Conservation (phyloP, 2,888 invertebrate species). For the Sceliomorpha sp. region DNA sequence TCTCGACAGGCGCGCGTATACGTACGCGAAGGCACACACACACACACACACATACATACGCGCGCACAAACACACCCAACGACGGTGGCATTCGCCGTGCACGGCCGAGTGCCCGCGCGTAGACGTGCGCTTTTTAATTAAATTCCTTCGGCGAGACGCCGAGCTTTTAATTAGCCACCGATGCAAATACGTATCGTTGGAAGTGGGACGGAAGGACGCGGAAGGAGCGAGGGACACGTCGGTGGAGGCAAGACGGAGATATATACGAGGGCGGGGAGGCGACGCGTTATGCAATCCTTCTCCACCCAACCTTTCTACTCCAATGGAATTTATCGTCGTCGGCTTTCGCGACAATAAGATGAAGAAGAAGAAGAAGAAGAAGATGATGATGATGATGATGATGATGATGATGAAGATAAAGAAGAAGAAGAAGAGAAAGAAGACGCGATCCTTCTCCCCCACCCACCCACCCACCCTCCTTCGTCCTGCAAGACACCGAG, state of each 20-base stretch:
- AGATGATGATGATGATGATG: too few species aligned
- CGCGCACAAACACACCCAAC: too few species aligned
- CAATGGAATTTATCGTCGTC: constrained; percentile 29
- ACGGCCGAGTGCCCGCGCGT: not conserved
- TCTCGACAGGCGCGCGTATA: too few species aligned
- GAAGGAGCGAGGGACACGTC: constrained; percentile 14
- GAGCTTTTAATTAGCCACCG: constrained; percentile 17
- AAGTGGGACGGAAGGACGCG: constrained; percentile 7
- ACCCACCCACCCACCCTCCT: too few species aligned
- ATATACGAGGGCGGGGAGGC: constrained; percentile 34
- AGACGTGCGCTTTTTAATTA: constrained; percentile 52
- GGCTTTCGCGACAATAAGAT: constrained; percentile 11
- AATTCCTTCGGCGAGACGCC: constrained; percentile 41
- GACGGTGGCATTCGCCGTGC: too few species aligned
- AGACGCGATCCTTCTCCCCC: too few species aligned
- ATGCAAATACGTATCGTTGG: constrained; percentile 12
- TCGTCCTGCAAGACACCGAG: too few species aligned
- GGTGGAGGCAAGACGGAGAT: constrained; percentile 25
- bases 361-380: constrained; percentile 5
- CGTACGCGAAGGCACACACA: too few species aligned
- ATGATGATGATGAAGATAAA: too few species aligned
- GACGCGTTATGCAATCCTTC: constrained; percentile 56
- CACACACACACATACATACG: too few species aligned
- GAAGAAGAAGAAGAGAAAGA: too few species aligned
- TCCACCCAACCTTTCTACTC: constrained; percentile 37